phyloP scores from a whole-genome alignment of 2,113 vertebrate species.

The Macaca nemestrina region DNA sequence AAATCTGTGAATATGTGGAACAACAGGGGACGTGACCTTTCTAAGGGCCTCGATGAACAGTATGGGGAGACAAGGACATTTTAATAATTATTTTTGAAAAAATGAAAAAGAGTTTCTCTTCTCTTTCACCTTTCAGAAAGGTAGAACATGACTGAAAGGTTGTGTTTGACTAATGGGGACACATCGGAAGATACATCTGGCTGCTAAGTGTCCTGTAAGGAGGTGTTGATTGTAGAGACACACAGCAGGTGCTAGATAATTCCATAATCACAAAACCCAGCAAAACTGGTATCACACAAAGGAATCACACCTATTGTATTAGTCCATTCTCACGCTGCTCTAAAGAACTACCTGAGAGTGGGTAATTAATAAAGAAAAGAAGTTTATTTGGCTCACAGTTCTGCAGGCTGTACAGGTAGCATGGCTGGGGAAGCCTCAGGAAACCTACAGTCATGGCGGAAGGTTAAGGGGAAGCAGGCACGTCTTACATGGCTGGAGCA shows the following conservation, averaged over 20 bases:
- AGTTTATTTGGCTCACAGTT: no score
- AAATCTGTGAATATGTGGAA: neutral
- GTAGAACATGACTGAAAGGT: neutral
- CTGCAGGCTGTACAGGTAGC: no score
- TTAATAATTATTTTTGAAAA: neutral
- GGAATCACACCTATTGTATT: no score
- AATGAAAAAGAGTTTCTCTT: neutral
- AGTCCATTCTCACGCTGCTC: no score
- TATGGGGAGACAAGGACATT: neutral
- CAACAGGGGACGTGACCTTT: neutral
- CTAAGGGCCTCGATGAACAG: neutral
- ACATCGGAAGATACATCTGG: neutral
- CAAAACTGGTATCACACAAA: neutral
- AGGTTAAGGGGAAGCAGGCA: no score
- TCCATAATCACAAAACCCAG: neutral
- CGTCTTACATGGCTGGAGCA: no score
- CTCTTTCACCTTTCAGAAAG: constrained; percentile 14
- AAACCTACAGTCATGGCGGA: no score
- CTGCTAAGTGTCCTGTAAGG: neutral
- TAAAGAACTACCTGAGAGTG: no score
- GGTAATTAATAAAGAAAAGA: no score
- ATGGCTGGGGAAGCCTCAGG: no score
- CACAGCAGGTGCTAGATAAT: no score
- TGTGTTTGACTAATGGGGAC: neutral
- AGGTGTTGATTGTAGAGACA: neutral